Evolutionary conservation across 2,888 invertebrate species (phyloP), one percentile per base, ranked within the genome.

Genomic region (Sympetrum striolatum): DNA sequence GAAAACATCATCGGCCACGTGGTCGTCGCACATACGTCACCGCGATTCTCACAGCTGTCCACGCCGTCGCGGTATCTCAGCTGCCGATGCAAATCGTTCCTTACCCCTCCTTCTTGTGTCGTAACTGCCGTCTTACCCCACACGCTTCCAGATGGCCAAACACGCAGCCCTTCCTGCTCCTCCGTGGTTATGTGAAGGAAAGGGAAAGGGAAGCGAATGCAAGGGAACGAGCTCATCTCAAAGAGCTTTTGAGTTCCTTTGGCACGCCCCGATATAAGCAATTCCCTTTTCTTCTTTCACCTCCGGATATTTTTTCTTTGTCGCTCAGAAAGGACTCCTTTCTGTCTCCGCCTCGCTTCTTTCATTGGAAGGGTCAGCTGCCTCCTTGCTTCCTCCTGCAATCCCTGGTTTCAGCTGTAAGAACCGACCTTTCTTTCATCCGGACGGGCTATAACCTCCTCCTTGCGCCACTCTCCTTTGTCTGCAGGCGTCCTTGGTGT

Each of bases 71-170:
- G 15, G 22, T 39, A 10, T 35, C 58, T 82, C 82, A 86, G 86
- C 86, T 86, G 86, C 86, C 86, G 37, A 86, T 86, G 86, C 86
- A 86, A 86, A 86, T 86, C 86, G 86, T 60, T 60, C 37, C 58
- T 37, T 15, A 2, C 25, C 15, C 73, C 1, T 15, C n/a, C 37
- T 37, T n/a, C 35, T 37, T 37, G 60, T 64, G 86, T 86, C 86
- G 86, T 86, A 86, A 86, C 86, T 86, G 60, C 86, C 86, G 60
- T 82, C 82, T 82, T 64, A 73, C 73, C 25, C 73, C 73, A 73
- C 73, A 25, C 73, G 25, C 14, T 60, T 60, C 86, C 86, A 86
- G 86, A 86, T 86, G 86, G 60, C 60, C 12, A 73, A 73, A 22
- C 73, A 73, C 73, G 73, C 73, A 73, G 73, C 73, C 60, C 37